These are phyloP conservation scores for Adelosebastes latens DNA, from an alignment of 2,797 vertebrate species.

Conservation along the genomic window DNA sequence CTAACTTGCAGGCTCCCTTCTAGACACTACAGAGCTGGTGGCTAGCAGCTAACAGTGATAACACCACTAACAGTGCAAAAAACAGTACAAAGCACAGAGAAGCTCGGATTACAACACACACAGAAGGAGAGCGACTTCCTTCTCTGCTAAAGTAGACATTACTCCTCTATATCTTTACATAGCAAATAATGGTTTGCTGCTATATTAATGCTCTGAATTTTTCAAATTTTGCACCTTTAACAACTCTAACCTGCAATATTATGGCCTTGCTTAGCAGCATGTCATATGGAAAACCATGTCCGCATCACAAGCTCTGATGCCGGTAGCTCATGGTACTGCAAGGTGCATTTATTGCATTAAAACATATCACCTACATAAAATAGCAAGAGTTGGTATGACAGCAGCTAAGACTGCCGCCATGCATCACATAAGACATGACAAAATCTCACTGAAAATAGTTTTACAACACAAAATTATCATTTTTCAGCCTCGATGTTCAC, in stretches of 20 bases:
- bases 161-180: no score
- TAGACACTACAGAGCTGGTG: no score
- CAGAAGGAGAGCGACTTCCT: no score
- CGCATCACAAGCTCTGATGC: not conserved
- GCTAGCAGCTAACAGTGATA: no score
- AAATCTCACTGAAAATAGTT: not conserved
- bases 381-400: not conserved
- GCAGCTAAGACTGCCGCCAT: not conserved
- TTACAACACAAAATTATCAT: not conserved
- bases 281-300: not conserved
- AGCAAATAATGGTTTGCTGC: no score
- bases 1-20: no score
- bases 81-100: no score
- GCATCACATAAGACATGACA: not conserved
- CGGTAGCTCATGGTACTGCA: not conserved
- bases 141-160: no score
- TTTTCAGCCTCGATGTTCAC: not conserved
- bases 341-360: not conserved
- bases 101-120: no score
- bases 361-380: not conserved
- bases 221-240: not conserved
- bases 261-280: not conserved
- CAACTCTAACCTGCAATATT: not conserved
- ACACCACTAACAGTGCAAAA: no score
- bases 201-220: not conserved